Evolutionary conservation across 23 tunicate genomes (phyloP).

Genomic region (Aplidium turbinatum): DNA sequence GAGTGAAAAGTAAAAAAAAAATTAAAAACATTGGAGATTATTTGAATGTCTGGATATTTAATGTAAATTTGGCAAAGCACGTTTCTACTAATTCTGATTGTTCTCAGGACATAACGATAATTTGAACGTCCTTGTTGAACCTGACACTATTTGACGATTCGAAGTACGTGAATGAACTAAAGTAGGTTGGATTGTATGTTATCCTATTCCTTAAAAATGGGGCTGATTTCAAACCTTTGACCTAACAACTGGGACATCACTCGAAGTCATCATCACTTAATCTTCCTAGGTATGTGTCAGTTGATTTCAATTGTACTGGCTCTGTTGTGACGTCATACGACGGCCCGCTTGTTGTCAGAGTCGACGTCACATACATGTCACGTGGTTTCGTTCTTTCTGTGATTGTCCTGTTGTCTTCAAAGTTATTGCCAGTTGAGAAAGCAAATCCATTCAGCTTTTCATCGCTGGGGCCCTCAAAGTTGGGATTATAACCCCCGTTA

Average conservation of each 20-base stretch:
- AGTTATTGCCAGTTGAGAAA: not conserved
- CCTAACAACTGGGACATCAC: not conserved
- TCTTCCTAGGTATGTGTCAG: slow-evolving; percentile 31
- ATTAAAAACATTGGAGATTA: too few species aligned
- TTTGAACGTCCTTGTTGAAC: too few species aligned
- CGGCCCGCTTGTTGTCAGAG: slow-evolving; percentile 52
- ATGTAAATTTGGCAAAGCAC: too few species aligned
- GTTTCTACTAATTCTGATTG: too few species aligned
- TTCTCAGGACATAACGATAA: too few species aligned
- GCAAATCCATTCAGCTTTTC: slow-evolving; percentile 9
- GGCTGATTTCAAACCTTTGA: too few species aligned
- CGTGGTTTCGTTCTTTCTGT: slow-evolving; percentile 4
- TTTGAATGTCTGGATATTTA: too few species aligned
- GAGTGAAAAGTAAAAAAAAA: too few species aligned
- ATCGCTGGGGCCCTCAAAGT: slow-evolving; percentile 28
- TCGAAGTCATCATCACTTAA: slow-evolving; percentile 24
- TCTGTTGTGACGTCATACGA: slow-evolving; percentile 65
- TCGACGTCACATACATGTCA: slow-evolving; percentile 50
- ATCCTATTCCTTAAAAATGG: too few species aligned
- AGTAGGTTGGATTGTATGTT: too few species aligned
- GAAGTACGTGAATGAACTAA: too few species aligned
- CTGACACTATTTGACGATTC: too few species aligned
- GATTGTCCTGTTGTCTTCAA: not conserved
- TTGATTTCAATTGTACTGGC: slow-evolving; percentile 47
- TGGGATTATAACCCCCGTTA: slow-evolving; percentile 61